A percentile compares a stretch with the other conserved stretches of the same genome.
Evolutionary conservation across 2,888 invertebrate genomes (phyloP).

Genomic region (Luperina nickerlii): DNA sequence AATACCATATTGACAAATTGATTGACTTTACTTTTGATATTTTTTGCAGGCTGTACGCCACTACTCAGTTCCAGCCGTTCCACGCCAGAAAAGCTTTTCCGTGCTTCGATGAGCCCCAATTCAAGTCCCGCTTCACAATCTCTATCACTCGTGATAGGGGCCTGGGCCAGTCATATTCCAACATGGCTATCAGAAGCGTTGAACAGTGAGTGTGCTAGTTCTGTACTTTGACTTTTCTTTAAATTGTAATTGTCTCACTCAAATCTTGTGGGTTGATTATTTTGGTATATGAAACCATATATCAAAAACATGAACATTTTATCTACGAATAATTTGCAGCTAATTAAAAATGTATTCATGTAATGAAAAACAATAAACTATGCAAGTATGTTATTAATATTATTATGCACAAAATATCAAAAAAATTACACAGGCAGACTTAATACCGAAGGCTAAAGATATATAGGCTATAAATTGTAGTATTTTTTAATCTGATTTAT

Average conservation of each 20-base stretch:
- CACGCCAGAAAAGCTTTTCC: constrained; percentile 96
- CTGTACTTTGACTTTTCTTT: neutral
- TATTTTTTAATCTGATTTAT: constrained; percentile 4
- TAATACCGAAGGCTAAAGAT: too few species aligned
- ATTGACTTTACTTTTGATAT: neutral
- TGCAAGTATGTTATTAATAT: neutral
- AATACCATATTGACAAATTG: neutral
- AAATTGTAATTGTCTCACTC: neutral
- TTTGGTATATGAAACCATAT: neutral
- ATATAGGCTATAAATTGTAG: too few species aligned
- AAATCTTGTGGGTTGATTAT: neutral
- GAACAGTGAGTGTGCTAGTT: constrained; percentile 73
- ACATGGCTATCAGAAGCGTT: constrained; percentile 90
- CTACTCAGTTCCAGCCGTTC: constrained; percentile 95
- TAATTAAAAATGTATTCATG: neutral
- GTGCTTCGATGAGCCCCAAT: constrained; percentile 96
- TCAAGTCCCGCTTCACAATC: constrained; percentile 94
- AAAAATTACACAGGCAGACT: neutral
- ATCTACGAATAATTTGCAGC: neutral
- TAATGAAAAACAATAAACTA: neutral
- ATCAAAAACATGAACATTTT: neutral
- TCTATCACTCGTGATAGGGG: constrained; percentile 91
- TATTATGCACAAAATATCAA: neutral
- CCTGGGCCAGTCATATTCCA: constrained; percentile 90
- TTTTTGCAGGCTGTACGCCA: constrained; percentile 84